Conservation (phyloP, 2,797 vertebrate species). For the Botia kubotai region DNA sequence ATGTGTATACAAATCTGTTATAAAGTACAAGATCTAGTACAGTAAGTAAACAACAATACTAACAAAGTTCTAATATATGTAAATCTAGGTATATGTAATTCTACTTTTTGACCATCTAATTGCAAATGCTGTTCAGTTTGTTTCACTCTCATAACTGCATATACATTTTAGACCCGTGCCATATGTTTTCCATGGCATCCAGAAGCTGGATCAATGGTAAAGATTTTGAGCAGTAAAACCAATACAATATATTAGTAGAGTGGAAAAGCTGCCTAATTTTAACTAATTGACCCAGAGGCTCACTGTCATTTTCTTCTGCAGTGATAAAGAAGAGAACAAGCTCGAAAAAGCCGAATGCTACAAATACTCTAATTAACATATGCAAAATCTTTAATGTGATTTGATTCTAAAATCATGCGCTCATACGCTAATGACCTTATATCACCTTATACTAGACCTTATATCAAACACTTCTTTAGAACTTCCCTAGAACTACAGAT, state of each 20-base stretch:
- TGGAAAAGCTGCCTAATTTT: slow-evolving; percentile 6
- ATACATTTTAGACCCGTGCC: not conserved
- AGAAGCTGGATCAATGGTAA: not conserved
- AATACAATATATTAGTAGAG: slow-evolving; percentile 17
- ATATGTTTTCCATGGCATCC: not conserved
- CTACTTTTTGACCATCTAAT: too few relatives aligned
- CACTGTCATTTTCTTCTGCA: slow-evolving; percentile 5
- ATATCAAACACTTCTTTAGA: not conserved
- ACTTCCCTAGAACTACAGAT: not conserved
- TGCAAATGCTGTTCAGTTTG: too few relatives aligned
- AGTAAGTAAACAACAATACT: too few relatives aligned
- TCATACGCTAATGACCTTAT: not conserved
- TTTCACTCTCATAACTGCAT: not conserved
- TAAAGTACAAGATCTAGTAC: too few relatives aligned
- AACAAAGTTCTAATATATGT: too few relatives aligned
- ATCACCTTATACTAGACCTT: not conserved
- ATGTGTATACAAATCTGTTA: too few relatives aligned
- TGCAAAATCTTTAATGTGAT: not conserved
- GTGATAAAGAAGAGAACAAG: slow-evolving; percentile 4
- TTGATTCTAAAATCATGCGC: not conserved
- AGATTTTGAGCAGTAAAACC: not conserved
- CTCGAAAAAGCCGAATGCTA: slow-evolving; percentile 1
- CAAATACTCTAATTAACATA: not conserved
- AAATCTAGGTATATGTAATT: too few relatives aligned
- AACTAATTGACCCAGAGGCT: not conserved